These are phyloP conservation scores for Hartigia nigra DNA, from an alignment of 2,888 invertebrate species.

Conservation along the genomic window DNA sequence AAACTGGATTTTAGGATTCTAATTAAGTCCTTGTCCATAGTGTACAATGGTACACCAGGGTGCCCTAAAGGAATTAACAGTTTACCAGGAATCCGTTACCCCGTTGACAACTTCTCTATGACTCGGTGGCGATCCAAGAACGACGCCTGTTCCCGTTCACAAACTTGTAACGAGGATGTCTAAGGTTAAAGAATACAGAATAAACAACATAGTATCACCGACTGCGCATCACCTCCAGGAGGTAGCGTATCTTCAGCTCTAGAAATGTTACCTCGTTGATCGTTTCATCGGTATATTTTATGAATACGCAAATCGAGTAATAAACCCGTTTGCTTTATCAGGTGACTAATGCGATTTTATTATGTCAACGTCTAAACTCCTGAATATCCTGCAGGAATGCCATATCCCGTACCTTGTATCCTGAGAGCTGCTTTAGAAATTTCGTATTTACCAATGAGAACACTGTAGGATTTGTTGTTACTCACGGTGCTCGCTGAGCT, in stretches of 20 bases:
- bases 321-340: constrained; percentile 56
- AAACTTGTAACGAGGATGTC: background rate
- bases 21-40: background rate
- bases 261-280: constrained; percentile 52
- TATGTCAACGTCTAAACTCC: no score
- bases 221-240: background rate
- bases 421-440: background rate
- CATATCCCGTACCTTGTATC: background rate
- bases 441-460: background rate
- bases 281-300: constrained; percentile 56
- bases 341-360: background rate
- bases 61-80: background rate
- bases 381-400: background rate
- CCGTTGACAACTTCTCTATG: background rate
- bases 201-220: background rate
- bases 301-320: constrained; percentile 53
- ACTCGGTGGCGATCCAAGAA: background rate
- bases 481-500: background rate
- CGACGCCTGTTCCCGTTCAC: background rate
- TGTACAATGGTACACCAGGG: background rate
- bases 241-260: constrained; percentile 23
- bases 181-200: background rate
- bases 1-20: background rate
- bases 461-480: background rate
- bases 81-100: background rate